Evolutionary conservation across 2,888 invertebrate genomes (phyloP).

Genomic region (Emmelina monodactyla): DNA sequence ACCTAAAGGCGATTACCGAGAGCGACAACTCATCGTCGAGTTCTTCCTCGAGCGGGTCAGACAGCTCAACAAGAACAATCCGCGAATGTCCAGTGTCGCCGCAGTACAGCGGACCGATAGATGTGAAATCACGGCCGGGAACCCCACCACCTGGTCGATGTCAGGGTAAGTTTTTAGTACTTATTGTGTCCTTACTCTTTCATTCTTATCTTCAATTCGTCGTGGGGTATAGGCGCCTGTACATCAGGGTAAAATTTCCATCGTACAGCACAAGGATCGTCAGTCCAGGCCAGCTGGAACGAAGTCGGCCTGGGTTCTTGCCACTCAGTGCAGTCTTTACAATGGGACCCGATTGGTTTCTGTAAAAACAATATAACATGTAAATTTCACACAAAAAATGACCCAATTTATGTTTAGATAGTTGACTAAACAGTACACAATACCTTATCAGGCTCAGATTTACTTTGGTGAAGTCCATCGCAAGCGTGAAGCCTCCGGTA

Average conservation of each 20-base stretch:
- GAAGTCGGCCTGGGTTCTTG: slow-evolving; percentile 21
- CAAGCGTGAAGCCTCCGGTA: slow-evolving; percentile 41
- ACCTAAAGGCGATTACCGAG: too few relatives aligned
- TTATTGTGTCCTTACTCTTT: slow-evolving; percentile 24
- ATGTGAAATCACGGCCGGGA: too few relatives aligned
- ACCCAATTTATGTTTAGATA: too few relatives aligned
- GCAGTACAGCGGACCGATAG: too few relatives aligned
- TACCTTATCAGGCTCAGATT: slow-evolving; percentile 10
- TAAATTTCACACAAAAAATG: too few relatives aligned
- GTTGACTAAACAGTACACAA: too few relatives aligned
- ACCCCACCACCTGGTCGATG: too few relatives aligned
- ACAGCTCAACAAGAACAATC: too few relatives aligned
- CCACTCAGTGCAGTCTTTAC: slow-evolving; percentile 29
- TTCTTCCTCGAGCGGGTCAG: too few relatives aligned
- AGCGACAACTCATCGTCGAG: too few relatives aligned
- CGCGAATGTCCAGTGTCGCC: too few relatives aligned
- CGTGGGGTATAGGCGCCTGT: slow-evolving; percentile 28
- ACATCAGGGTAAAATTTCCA: slow-evolving; percentile 62
- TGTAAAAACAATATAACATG: slow-evolving; percentile 16
- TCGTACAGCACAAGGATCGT: slow-evolving; percentile 33
- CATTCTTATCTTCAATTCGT: slow-evolving; percentile 34
- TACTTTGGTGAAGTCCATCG: slow-evolving; percentile 28
- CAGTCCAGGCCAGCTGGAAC: slow-evolving; percentile 27
- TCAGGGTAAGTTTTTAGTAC: too few relatives aligned
- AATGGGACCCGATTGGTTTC: slow-evolving; percentile 28